Base-by-base conservation (phyloP, 2,797 vertebrate species). In the Falco naumanni region DNA sequence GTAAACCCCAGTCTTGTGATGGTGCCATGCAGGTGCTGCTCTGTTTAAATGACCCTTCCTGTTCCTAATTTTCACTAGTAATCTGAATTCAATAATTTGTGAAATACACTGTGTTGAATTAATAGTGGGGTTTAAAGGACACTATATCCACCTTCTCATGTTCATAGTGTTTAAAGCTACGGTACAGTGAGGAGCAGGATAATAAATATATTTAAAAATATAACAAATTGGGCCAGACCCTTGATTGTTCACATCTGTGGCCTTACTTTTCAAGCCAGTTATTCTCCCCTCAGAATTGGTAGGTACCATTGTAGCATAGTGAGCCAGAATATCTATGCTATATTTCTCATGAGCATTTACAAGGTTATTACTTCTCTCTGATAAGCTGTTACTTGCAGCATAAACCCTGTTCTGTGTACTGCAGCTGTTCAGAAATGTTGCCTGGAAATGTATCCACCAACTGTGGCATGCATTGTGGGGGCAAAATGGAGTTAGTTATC, bases 1-100 rank as follows among this genome's bases (percentile, higher is more conserved):
- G 99, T 99, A 97, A 98, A 90, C 51, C 45, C 12, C 28, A 28
- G 0, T 16, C 18, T 25, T 43, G 34, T 33, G 17, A 16, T 77
- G 34, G 48, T 87, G 21, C 77, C 63, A 6, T 64, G 18, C 7
- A 19, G n/a, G 7, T 72, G 6, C 13, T 37, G 5, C 19, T 63
- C 45, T 60, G n/a, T 37, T 64, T 45, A 17, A 87, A 43, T 48
- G 13, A 47, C 13, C 41, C 72, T 85, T 68, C n/a, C 28, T 80
- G 2, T 57, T 83, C 11, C 29, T 81, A 11, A 9, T 57, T 87
- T 91, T 81, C 10, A 9, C 20, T 66, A 47, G 16, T 28, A 57
- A 63, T 41, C 29, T 34, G 22, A 69, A 70, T 56, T n/a, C 51
- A 37, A 9, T 77, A 33, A 39, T 45, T 34, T 69, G 29, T 87